phyloP scores from a whole-genome alignment of 2,888 invertebrate genomes.

The Biston stratarius region DNA sequence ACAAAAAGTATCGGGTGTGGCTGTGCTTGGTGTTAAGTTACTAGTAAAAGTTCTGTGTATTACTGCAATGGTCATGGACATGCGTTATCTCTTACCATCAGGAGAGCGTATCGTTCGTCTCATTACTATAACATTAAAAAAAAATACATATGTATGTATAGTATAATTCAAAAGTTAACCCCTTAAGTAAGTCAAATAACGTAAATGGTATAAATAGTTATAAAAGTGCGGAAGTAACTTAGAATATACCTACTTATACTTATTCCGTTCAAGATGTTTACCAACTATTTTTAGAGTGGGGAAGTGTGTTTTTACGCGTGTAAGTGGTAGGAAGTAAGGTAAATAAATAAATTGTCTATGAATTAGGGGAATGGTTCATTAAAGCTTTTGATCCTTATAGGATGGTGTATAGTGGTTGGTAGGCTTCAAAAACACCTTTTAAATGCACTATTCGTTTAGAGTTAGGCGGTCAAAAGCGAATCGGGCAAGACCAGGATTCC shows the following conservation, averaged over 20 bases:
- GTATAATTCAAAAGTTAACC: too few species aligned
- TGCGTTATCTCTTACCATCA: too few species aligned
- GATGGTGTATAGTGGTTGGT: conserved; percentile 11
- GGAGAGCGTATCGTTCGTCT: too few species aligned
- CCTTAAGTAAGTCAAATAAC: conserved; percentile 5
- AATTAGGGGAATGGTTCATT: conserved; percentile 32
- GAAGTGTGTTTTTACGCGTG: conserved; percentile 43
- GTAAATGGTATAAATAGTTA: conserved; percentile 25
- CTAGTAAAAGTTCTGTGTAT: too few species aligned
- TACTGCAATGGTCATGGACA: too few species aligned
- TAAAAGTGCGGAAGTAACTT: conserved; percentile 40
- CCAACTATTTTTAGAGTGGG: conserved; percentile 44
- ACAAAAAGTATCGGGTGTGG: too few species aligned
- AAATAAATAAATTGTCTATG: conserved; percentile 45
- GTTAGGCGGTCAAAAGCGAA: not conserved
- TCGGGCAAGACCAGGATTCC: too few species aligned
- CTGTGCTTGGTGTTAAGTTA: too few species aligned
- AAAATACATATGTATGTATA: too few species aligned
- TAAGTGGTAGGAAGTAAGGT: conserved; percentile 44
- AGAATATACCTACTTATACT: conserved; percentile 38
- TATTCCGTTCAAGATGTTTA: conserved; percentile 45
- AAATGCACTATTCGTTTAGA: not conserved
- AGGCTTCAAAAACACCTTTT: not conserved
- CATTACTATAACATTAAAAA: too few species aligned
- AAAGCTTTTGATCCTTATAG: conserved; percentile 24